Percentiles rank a stretch among this genome's conserved stretches.
Conservation (phyloP, 2,797 vertebrate species). For the Thaleichthys pacificus region DNA sequence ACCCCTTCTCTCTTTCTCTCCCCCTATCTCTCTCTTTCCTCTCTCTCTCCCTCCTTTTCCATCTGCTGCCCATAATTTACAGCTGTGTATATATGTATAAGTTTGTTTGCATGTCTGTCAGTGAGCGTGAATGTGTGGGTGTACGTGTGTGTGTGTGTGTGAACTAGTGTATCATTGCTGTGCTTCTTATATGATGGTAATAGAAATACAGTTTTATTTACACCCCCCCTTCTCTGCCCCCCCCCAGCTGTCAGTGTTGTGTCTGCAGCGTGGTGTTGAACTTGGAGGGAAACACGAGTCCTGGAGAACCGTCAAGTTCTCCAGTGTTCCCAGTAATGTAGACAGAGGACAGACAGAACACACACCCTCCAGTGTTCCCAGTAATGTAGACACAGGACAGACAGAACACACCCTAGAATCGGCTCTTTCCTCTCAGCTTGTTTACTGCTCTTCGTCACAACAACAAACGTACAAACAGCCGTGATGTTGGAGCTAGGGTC, state of each 20-base stretch:
- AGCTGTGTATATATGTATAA: slow-evolving; percentile 69
- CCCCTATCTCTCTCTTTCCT: slow-evolving; percentile 41
- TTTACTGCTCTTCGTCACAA: slow-evolving; percentile 14
- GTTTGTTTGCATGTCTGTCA: slow-evolving; percentile 56
- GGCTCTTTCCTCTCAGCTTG: slow-evolving; percentile 29
- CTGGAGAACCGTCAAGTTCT: slow-evolving; percentile 82
- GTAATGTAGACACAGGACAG: slow-evolving; percentile 71
- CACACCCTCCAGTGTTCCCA: too few species aligned
- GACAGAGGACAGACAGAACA: slow-evolving; percentile 65
- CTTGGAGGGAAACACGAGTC: slow-evolving; percentile 70
- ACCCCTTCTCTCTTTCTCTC: slow-evolving; percentile 58
- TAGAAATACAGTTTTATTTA: slow-evolving; percentile 91
- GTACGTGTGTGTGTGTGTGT: not conserved
- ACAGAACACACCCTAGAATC: slow-evolving; percentile 72
- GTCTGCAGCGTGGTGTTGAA: slow-evolving; percentile 85
- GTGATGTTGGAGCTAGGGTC: not conserved
- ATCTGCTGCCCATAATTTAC: slow-evolving; percentile 79
- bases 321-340: slow-evolving; percentile 79
- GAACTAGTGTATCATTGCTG: slow-evolving; percentile 47
- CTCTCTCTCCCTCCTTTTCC: slow-evolving; percentile 70
- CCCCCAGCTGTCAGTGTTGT: slow-evolving; percentile 95
- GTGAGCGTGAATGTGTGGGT: slow-evolving; percentile 6
- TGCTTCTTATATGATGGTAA: slow-evolving; percentile 64
- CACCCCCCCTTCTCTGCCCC: slow-evolving; percentile 34
- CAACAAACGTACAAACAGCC: too few species aligned